Evolutionary conservation across 2,888 invertebrate species (phyloP).

Genomic region (Chironomus riparius): DNA sequence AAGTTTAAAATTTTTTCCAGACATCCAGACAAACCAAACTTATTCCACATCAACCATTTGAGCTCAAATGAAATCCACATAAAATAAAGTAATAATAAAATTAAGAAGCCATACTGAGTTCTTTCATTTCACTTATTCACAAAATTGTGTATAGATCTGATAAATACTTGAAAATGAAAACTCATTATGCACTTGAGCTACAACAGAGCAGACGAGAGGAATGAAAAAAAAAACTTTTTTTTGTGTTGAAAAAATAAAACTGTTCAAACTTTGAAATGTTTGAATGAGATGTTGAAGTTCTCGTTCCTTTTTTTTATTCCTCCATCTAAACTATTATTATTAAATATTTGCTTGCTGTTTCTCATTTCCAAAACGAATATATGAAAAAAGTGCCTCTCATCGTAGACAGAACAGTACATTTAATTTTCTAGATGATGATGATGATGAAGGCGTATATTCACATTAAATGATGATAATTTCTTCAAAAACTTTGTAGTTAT

Average conservation of each 20-base stretch:
- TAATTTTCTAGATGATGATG: background rate
- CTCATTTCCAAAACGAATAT: background rate
- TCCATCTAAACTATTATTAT: background rate
- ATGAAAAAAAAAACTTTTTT: background rate
- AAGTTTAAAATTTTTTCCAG: too few species aligned
- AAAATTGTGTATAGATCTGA: background rate
- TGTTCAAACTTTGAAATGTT: background rate
- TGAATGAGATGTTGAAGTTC: background rate
- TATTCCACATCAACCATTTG: background rate
- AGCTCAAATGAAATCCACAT: background rate
- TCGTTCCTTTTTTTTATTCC: background rate
- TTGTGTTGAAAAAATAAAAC: background rate
- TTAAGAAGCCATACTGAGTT: too few species aligned
- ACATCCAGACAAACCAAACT: background rate
- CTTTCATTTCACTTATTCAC: background rate
- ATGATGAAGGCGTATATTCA: background rate
- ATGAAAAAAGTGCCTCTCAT: conserved; percentile 1
- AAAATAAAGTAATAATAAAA: background rate
- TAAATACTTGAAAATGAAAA: conserved; percentile 10
- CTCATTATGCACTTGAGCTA: conserved; percentile 6
- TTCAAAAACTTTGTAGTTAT: background rate
- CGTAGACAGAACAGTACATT: background rate
- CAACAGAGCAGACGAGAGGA: background rate
- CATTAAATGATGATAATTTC: background rate
- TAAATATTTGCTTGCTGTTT: conserved; percentile 8